Conservation (phyloP, 2,113 vertebrate genomes). For the Oxyura jamaicensis region DNA sequence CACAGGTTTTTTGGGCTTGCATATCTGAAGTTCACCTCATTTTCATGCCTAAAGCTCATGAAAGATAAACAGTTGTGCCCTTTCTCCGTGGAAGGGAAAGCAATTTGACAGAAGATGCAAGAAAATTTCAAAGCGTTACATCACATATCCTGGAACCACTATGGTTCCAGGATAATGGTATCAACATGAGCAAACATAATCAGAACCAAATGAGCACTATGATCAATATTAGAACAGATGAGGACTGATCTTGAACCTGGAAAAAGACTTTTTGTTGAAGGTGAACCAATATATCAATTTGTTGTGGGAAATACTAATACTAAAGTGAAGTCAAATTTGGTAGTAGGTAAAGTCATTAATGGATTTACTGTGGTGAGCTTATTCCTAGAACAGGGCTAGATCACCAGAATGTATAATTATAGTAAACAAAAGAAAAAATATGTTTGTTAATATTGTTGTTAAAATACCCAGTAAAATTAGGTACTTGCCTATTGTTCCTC, state of each 20-base stretch:
- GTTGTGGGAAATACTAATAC: neutral
- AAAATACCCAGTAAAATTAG: neutral
- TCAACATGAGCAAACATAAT: neutral
- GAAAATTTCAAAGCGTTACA: neutral
- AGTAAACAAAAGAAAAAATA: neutral
- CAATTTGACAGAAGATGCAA: neutral
- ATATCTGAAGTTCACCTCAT: neutral
- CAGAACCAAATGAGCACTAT: neutral
- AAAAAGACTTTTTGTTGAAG: neutral
- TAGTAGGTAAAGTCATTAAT: neutral
- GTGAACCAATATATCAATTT: neutral
- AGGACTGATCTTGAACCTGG: neutral
- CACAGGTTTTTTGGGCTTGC: neutral
- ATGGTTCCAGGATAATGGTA: too few species aligned
- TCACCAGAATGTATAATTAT: neutral
- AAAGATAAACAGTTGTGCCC: neutral
- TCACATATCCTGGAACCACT: neutral
- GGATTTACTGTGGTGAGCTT: neutral
- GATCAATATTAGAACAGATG: neutral
- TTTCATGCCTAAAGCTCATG: neutral
- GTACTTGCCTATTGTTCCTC: neutral
- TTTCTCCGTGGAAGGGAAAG: neutral
- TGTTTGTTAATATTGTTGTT: neutral
- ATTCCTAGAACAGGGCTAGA: neutral
- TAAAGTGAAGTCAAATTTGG: neutral